These are phyloP conservation scores for Raphicerus campestris DNA, from an alignment of 2,113 vertebrate species.

Conservation along the genomic window DNA sequence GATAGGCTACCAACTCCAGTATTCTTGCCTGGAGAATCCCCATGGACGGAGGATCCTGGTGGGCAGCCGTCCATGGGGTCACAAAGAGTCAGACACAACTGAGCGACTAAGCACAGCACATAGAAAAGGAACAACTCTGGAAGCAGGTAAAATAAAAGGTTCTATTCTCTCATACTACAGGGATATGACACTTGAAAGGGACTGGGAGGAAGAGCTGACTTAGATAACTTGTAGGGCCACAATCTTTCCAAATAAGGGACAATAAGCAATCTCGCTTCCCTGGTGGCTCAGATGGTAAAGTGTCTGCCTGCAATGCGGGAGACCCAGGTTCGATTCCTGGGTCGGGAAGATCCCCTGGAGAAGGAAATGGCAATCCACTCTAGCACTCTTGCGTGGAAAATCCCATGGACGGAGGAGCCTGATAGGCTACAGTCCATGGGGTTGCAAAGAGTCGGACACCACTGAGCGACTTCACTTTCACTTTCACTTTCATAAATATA, in stretches of 20 bases:
- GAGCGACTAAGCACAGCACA: not conserved
- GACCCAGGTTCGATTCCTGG: no score
- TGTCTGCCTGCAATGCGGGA: no score
- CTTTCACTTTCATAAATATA: not conserved
- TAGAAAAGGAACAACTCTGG: not conserved
- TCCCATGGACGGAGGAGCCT: no score
- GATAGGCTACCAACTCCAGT: not conserved
- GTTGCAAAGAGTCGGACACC: no score
- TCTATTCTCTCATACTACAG: not conserved
- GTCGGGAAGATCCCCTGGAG: no score
- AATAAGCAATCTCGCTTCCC: not conserved
- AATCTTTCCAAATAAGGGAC: not conserved
- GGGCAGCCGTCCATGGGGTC: not conserved
- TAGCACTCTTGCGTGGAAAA: no score
- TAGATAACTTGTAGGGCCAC: not conserved
- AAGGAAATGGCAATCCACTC: no score
- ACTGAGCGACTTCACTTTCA: no score
- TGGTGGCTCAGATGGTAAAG: no score
- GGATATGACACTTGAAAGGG: not conserved
- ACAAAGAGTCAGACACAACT: not conserved
- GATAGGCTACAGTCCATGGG: no score
- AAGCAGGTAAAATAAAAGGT: not conserved
- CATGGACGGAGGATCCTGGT: not conserved
- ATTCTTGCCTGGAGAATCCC: not conserved
- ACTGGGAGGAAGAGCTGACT: not conserved